Evolutionary conservation across 2,888 invertebrate species (phyloP), one percentile per base, ranked within the genome.

Genomic region (Podotricha telesiphe): DNA sequence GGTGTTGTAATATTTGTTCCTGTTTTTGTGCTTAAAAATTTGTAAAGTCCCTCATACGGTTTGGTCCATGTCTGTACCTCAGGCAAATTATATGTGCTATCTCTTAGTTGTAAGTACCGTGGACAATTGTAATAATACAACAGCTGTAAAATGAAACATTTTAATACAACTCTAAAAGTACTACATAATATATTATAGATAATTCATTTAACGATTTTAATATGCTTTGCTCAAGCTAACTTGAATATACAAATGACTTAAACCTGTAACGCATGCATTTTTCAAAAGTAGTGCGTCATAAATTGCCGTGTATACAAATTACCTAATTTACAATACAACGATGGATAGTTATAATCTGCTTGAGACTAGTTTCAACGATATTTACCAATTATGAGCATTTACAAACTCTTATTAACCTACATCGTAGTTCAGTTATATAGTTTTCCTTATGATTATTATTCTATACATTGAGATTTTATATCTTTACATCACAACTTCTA

Each of bases 51-150:
- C 71, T 85, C 76, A 64, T 93, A 87, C 0, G 87, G 83, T 50
- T 83, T 79, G 50, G 89, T 64, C 76, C 76, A 77, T 70, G 81
- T 77, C 65, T 79, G 79, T 1, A 90, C 74, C 73, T 88, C 86
- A 2, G 89, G 87, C 11, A 75, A 72, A 8, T 82, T 76, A 73
- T 90, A 90, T 0, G 80, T 77, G 69, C 80, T 74, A 61, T 87
- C 74, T 63, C 88, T 85, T 56, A 90, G 74, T 76, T 79, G 74
- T 7, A 85, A 71, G 69, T 93, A 93, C 15, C 83, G 79, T 6
- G 88, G 89, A 69, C 93, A 93, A 74, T 90, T 91, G 76, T 90
- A 91, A 83, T 89, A 92, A 76, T 92, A 93, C 42, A 92, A 78
- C n/a, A 93, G 78, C 93, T 93, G 83, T 85, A 86, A 71, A 65